A percentile compares a stretch with the other conserved stretches of the same genome.
Conservation (phyloP, 1,140 invertebrate species). For the Bombus ignitus region DNA sequence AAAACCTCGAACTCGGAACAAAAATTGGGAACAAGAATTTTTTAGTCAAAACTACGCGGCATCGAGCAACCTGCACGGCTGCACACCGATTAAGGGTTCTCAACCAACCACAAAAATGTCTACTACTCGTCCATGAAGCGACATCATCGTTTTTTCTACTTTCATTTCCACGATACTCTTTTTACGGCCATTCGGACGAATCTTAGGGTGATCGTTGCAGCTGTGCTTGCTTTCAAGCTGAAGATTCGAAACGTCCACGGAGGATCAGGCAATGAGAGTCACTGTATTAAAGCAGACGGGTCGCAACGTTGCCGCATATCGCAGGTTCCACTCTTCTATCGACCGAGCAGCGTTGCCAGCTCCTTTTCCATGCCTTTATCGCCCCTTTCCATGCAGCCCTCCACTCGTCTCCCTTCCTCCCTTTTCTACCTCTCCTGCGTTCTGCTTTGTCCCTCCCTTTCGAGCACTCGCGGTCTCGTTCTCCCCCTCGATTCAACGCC, state of each 20-base stretch:
- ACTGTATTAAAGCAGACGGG: slow-evolving; percentile 81
- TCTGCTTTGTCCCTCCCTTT: neutral
- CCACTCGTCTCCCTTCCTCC: slow-evolving; percentile 51
- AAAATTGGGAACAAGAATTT: slow-evolving; percentile 22
- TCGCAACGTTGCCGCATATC: slow-evolving; percentile 77
- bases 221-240: neutral
- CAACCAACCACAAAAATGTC: neutral
- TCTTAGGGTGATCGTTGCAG: too few relatives aligned
- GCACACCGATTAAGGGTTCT: neutral
- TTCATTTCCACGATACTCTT: neutral
- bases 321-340: slow-evolving; percentile 79
- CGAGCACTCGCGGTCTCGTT: slow-evolving; percentile 34
- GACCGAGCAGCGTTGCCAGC: slow-evolving; percentile 80
- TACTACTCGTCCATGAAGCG: neutral
- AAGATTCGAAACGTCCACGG: neutral
- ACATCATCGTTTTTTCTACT: too few relatives aligned
- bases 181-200: too few relatives aligned
- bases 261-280: slow-evolving; percentile 69
- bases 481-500: slow-evolving; percentile 36
- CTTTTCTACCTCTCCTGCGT: slow-evolving; percentile 49
- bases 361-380: slow-evolving; percentile 79
- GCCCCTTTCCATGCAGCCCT: slow-evolving; percentile 74
- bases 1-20: too few relatives aligned
- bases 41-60: slow-evolving; percentile 26
- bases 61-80: slow-evolving; percentile 16